Evolutionary conservation across 2,113 vertebrate species (phyloP), one percentile per base, ranked within the genome.

Genomic region (Lepus timidus): DNA sequence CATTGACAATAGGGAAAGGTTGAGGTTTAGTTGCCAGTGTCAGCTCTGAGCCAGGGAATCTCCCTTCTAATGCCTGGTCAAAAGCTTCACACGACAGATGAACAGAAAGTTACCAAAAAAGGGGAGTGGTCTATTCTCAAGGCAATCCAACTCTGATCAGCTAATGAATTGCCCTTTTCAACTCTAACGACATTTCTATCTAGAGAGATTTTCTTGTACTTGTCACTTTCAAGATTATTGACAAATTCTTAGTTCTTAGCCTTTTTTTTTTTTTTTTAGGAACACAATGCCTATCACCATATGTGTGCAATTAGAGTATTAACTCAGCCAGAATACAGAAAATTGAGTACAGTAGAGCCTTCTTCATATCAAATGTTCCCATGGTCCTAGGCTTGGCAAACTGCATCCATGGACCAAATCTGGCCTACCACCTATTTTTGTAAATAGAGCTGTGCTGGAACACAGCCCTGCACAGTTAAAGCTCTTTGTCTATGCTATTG

Each of bases 91-190:
- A 88, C 73, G 70, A 86, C 1, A 88, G 93, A 92, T 94, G 95
- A 90, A 91, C 22, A 96, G 65, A 93, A 95, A 93, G 87, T 70
- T 87, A 87, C 73, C 78, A 91, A 76, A 79, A 76, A 79, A 92
- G 70, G 44, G 44, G 88, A 95, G 27, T 58, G 0, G 2, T 62
- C 36, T 90, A 16, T 74, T 95, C 82, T 90, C 62, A 36, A 86
- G 36, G 29, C 73, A 84, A 68, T 85, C 67, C 80, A 71, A 75
- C 67, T 68, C 17, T 93, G 83, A 95, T 97, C 84, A 93, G 55
- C 84, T 95, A 93, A 93, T 93, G 92, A 95, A 90, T 93, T 96
- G 85, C 74, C 90, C 92, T 95, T 93, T 92, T 94, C 90, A 79
- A 90, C 31, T 65, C 87, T 31, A 88, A 93, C 85, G 85, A 51